Base-by-base conservation (phyloP, 2,797 vertebrate genomes). In the Poeciliopsis paucimaculata region DNA sequence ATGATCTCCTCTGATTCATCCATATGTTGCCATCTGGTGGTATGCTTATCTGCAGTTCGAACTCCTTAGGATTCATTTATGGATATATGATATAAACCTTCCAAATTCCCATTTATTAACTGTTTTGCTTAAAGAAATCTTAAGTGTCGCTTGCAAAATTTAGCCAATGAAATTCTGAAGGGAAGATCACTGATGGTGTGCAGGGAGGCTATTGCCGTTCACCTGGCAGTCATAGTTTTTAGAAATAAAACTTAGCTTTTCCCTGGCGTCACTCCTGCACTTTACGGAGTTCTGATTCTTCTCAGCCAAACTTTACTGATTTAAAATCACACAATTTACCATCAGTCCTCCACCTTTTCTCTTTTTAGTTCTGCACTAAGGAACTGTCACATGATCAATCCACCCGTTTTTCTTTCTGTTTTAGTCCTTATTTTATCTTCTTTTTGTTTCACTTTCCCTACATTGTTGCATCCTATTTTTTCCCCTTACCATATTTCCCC, bases 391-490 rank as follows among this genome's bases (percentile, higher is more conserved):
- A 77, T 57, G 20, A 57, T 72, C 62, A 43, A 80, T 72, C 51
- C 77, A 80, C 76, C 57, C 11, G 60, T 80, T 82, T 78, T 46
- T 43, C 1, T 79, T 82, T 77, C 73, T 79, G 18, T 51, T 47
- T 80, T 82, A 77, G 41, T 81, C 47, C 62, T 36, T 53, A 20
- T 84, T 78, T 83, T 26, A 57, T 85, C 8, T 11, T 82, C 47
- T 80, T 26, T 62, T 70, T 88, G 1, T 86, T 46, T 92, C 77
- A 83, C n/a, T 83, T 15, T 91, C 72, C 84, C 81, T 87, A 64
- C 90, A 84, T 86, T 83, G 81, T 87, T 93, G 83, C 84, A 81
- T 92, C 80, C 79, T 7, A 20, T 51, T 53, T 51, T 51, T 90
- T 75, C 39, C 39, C 39, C 39, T 87, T 77, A 81, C 79, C 80